Conservation (phyloP, 2,888 invertebrate genomes). For the Drosophila putrida region DNA sequence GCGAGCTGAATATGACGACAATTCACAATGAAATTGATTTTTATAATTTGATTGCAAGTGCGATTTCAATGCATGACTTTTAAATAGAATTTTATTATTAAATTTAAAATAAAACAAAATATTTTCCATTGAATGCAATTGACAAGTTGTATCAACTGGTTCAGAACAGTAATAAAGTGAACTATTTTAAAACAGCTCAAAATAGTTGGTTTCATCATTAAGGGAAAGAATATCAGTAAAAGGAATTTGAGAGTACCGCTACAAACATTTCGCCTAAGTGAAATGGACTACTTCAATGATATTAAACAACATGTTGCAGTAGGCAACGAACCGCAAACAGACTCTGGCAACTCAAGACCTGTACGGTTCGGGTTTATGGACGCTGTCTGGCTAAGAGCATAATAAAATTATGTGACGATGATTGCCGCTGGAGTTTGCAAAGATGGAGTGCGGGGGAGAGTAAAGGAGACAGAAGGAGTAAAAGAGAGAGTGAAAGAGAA, state of each 20-base stretch:
- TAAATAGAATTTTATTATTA: neutral
- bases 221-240: slow-evolving; percentile 10
- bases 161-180: neutral
- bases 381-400: slow-evolving; percentile 66
- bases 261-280: slow-evolving; percentile 31
- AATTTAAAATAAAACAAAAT: neutral
- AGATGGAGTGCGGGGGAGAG: neutral
- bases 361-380: slow-evolving; percentile 39
- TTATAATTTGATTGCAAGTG: neutral
- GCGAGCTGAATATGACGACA: neutral
- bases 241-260: slow-evolving; percentile 11
- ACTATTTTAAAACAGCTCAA: neutral
- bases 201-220: slow-evolving; percentile 11
- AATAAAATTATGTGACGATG: slow-evolving; percentile 82
- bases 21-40: neutral
- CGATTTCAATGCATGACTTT: neutral
- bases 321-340: slow-evolving; percentile 47
- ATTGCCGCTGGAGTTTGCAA: slow-evolving; percentile 55
- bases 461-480: neutral
- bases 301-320: slow-evolving; percentile 45
- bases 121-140: neutral
- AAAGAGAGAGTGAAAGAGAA: neutral
- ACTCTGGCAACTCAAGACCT: slow-evolving; percentile 30
- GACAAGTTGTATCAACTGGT: neutral
- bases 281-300: slow-evolving; percentile 20